A percentile compares a stretch with the other conserved stretches of the same genome.
phyloP scores from a whole-genome alignment of 1,140 invertebrate genomes.

The Helicorthomorpha holstii region DNA sequence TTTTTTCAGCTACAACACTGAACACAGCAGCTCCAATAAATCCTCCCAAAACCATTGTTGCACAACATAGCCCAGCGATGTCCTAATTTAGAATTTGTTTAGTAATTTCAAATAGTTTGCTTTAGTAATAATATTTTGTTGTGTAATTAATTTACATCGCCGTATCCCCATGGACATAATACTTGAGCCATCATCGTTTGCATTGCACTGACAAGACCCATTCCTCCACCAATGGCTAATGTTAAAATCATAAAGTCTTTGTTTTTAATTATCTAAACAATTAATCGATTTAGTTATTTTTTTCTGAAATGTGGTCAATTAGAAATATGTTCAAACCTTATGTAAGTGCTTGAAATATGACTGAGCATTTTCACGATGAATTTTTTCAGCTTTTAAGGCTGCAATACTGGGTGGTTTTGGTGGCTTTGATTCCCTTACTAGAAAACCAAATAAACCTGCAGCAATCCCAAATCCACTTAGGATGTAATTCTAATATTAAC shows the following conservation, averaged over 20 bases:
- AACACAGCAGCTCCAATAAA: slow-evolving; percentile 20
- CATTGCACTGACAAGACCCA: slow-evolving; percentile 23
- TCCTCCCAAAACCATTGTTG: slow-evolving; percentile 22
- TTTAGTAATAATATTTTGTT: too few relatives aligned
- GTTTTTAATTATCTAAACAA: slow-evolving; percentile 11
- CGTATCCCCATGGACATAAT: slow-evolving; percentile 24
- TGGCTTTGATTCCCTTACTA: background rate
- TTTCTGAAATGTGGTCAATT: too few relatives aligned
- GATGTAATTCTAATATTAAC: too few relatives aligned
- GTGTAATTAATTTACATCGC: too few relatives aligned
- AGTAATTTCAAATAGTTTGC: too few relatives aligned
- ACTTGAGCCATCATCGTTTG: slow-evolving; percentile 26
- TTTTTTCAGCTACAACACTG: slow-evolving; percentile 24
- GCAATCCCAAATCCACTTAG: too few relatives aligned
- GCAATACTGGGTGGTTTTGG: background rate
- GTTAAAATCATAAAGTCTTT: slow-evolving; percentile 23
- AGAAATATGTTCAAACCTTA: too few relatives aligned
- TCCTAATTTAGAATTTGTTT: too few relatives aligned
- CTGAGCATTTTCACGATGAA: too few relatives aligned
- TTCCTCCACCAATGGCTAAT: slow-evolving; percentile 22
- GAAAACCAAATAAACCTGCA: slow-evolving; percentile 11
- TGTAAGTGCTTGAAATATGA: too few relatives aligned
- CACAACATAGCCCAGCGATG: slow-evolving; percentile 26
- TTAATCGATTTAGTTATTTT: too few relatives aligned
- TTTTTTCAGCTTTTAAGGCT: too few relatives aligned